phyloP scores from a whole-genome alignment of 2,888 invertebrate genomes.

The Amorpha juglandis region DNA sequence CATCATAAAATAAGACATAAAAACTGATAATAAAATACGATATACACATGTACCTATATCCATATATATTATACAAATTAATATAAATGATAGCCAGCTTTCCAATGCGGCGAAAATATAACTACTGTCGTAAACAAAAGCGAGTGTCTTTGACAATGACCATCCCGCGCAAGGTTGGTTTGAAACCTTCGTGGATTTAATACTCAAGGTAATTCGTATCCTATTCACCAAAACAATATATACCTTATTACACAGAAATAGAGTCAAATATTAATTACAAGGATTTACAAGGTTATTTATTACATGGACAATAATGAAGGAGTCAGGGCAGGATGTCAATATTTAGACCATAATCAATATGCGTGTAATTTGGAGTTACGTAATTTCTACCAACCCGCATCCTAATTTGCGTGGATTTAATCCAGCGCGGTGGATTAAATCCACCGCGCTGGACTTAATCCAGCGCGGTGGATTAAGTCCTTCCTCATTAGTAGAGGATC shows the following conservation, averaged over 20 bases:
- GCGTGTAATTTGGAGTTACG: not conserved
- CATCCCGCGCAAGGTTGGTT: constrained; percentile 55
- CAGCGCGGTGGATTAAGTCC: too few relatives aligned
- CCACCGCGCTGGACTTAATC: too few relatives aligned
- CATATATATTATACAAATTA: not conserved
- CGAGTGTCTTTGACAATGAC: constrained; percentile 60
- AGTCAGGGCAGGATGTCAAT: constrained; percentile 15
- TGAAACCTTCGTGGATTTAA: constrained; percentile 51
- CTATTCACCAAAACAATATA: constrained; percentile 38
- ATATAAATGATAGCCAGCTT: not conserved
- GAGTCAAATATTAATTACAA: not conserved
- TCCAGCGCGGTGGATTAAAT: too few relatives aligned
- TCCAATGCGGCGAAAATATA: constrained; percentile 3
- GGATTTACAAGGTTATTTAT: not conserved
- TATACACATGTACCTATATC: not conserved
- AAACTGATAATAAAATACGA: not conserved
- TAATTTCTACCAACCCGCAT: too few relatives aligned
- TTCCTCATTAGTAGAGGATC: too few relatives aligned
- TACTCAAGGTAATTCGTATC: constrained; percentile 46
- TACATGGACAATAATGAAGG: constrained; percentile 11
- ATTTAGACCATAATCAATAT: constrained; percentile 14
- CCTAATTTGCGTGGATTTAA: too few relatives aligned
- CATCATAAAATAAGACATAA: not conserved
- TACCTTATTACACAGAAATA: constrained; percentile 34
- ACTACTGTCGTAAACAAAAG: constrained; percentile 30